Evolutionary conservation across 2,113 vertebrate genomes (phyloP), one percentile per base, ranked within the genome.

Genomic region (Lophochroa leadbeateri): DNA sequence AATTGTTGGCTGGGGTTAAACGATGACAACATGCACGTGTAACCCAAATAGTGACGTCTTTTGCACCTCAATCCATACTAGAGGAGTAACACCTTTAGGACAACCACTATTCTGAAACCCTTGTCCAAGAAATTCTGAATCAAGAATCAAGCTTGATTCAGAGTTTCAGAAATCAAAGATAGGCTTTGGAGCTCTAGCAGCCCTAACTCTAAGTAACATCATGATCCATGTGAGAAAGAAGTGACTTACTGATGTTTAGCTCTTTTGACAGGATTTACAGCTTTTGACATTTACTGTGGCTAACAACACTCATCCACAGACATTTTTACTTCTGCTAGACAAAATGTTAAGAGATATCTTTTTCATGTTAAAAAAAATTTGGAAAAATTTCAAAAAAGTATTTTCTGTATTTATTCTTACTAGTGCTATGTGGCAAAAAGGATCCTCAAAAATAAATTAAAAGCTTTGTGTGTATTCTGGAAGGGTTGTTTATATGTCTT

Each of bases 401-500:
- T 43, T 35, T 65, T 33, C 35, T 65, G 2, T 25, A 55, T 1
- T 25, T 63, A 44, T 27, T 67, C 10, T 46, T 71, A 13, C 7
- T 20, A 41, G 53, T 9, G 1, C 2, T 63, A 8, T 7, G 7
- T 10, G 18, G 1, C 63, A 5, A 50, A 85, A 90, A 82, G 77
- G 1, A 43, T 57, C 6, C 5, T 33, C 31, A 12, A 28, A 88
- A 88, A 70, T 4, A 69, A 29, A 49, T 27, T 0, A 41, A 64
- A 86, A 75, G 2, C 2, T 3, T 67, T 65, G 11, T 63, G 4
- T 9, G 2, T 20, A 25, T 35, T 63, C 24, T 46, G 12, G 2
- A 6, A 8, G 0, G 0, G 5, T 4, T 63, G 6, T 16, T 69
- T n/a, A 9, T 24, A 69, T 37, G 3, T 25, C 39, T 5, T 58